Percentiles rank a stretch among this genome's conserved stretches.
Evolutionary conservation across 2,888 invertebrate species (phyloP).

Genomic region (Pegoplata infirma): DNA sequence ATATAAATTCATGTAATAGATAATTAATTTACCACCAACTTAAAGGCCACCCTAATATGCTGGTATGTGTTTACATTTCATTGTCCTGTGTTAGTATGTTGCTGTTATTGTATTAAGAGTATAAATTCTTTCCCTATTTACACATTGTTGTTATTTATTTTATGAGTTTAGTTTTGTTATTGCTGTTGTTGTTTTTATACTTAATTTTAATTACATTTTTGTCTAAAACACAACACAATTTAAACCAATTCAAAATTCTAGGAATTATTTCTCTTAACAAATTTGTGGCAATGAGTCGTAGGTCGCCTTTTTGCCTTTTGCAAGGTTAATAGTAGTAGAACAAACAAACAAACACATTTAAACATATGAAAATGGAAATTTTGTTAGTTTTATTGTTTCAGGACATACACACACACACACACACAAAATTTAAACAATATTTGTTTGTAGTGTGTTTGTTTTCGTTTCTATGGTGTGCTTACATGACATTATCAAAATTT

Average conservation of each 20-base stretch:
- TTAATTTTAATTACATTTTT: neutral
- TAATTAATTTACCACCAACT: too few relatives aligned
- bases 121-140: neutral
- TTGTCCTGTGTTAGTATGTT: too few relatives aligned
- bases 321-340: neutral
- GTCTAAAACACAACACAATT: neutral
- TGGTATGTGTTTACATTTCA: too few relatives aligned
- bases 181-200: neutral
- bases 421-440: too few relatives aligned
- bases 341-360: too few relatives aligned
- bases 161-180: neutral
- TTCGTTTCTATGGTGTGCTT: neutral
- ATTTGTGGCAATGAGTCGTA: too few relatives aligned
- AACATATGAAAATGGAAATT: too few relatives aligned
- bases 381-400: too few relatives aligned
- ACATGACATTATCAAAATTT: slow-evolving; percentile 19
- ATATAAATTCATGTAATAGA: too few relatives aligned
- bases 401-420: too few relatives aligned
- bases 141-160: neutral
- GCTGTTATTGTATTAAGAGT: neutral
- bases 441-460: neutral
- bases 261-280: neutral
- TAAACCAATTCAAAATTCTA: neutral
- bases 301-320: neutral
- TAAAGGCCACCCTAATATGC: too few relatives aligned